A percentile compares a stretch with the other conserved stretches of the same genome.
phyloP scores from a whole-genome alignment of 2,113 vertebrate genomes.

The Chionomys nivalis region DNA sequence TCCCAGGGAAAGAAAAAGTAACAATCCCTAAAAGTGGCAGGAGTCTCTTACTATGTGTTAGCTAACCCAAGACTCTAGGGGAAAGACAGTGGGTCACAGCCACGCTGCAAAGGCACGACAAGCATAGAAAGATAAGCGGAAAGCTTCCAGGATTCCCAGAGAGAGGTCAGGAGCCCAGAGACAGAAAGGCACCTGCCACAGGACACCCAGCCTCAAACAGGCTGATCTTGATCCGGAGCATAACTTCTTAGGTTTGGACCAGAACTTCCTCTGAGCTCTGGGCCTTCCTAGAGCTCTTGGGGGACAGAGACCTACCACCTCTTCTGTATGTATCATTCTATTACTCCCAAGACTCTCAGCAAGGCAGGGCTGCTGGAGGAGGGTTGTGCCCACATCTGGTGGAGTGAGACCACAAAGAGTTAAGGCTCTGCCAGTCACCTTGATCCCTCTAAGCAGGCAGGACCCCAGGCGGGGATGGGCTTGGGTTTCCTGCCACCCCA shows the following conservation, averaged over 20 bases:
- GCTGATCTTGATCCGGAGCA: background rate
- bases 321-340: background rate
- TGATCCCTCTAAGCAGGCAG: slow-evolving; percentile 46
- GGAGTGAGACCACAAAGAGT: slow-evolving; percentile 67
- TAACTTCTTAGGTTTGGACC: background rate
- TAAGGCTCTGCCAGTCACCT: slow-evolving; percentile 27
- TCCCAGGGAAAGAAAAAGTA: background rate
- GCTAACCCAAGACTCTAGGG: too few relatives aligned
- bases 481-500: slow-evolving; percentile 80
- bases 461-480: slow-evolving; percentile 62
- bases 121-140: background rate
- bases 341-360: background rate
- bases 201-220: background rate
- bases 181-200: background rate
- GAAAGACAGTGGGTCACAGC: background rate
- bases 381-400: background rate
- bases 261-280: background rate
- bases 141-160: background rate
- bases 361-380: background rate
- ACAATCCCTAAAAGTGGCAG: background rate
- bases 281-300: background rate
- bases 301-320: background rate
- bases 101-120: background rate
- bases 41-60: background rate
- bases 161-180: background rate